Evolutionary conservation across 2,113 vertebrate species (phyloP), one percentile per base, ranked within the genome.

Genomic region (Hippocampus mohnikei): DNA sequence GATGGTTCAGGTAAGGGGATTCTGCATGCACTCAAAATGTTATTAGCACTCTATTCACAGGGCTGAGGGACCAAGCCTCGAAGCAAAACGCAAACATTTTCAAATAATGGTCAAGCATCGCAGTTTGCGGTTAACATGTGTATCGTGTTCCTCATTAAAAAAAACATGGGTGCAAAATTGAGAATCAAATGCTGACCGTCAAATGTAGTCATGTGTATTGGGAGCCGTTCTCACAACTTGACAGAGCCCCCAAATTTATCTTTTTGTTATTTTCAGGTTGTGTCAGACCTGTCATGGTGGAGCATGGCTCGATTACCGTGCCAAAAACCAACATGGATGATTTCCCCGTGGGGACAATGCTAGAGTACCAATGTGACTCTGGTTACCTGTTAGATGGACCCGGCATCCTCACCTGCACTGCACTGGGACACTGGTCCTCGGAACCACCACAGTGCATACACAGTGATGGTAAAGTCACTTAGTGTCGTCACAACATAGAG

Each of bases 281-380:
- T 37, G 20, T 80, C 53, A 78, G 89, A 75, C 91, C 90, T 13
- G 82, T 87, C 7, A 81, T 83, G 27, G 84, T 91, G 66, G 87
- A 81, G 70, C 84, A 91, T 44, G 87, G 87, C 62, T 85, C 79
- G 23, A 81, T 81, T 21, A 91, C 91, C 58, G 78, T 88, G 82
- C 91, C 92, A 8, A 91, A 93, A 62, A 91, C 84, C 12, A 91
- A 88, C 80, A 86, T 78, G 46, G 88, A 81, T 82, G 87, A 79
- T 9, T 89, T 92, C 71, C 80, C 89, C 1, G 74, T 87, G n/a
- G 91, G 90, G 73, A 89, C 92, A 0, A 80, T 84, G 16, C 85
- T 93, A n/a, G 84, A 92, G 84, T 93, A 92, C 76, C 74, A 71
- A 82, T 93, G 93, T 73, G 88, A 92, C 58, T 70, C 82, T 6